Percentiles rank a stretch among this genome's conserved stretches.
Evolutionary conservation across 2,113 vertebrate species (phyloP).

Genomic region (Climacteris rufus): DNA sequence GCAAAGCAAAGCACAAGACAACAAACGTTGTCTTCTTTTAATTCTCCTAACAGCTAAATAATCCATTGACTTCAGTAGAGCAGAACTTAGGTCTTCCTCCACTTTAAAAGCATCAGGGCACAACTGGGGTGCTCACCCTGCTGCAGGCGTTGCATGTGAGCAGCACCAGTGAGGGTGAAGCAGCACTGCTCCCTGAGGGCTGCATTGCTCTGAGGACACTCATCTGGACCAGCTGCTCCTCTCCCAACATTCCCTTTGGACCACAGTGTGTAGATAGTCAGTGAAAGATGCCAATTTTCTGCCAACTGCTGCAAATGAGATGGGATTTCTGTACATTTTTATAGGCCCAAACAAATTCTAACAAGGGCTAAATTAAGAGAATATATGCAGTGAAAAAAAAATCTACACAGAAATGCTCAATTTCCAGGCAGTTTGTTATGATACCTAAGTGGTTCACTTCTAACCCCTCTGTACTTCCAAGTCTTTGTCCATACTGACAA

Average conservation of each 20-base stretch:
- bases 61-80: background rate
- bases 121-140: background rate
- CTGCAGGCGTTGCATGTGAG: background rate
- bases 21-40: background rate
- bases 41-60: background rate
- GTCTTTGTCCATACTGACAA: background rate
- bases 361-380: background rate
- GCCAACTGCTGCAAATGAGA: background rate
- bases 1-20: background rate
- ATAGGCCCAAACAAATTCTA: accelerated
- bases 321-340: background rate
- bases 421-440: background rate
- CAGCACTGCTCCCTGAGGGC: background rate
- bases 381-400: background rate
- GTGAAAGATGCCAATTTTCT: background rate
- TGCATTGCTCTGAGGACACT: background rate
- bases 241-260: accelerated
- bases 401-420: background rate
- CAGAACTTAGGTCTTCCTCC: background rate
- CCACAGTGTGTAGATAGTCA: accelerated
- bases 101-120: background rate
- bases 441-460: background rate
- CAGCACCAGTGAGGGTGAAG: background rate
- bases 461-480: background rate
- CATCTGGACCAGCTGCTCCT: background rate